phyloP scores from a whole-genome alignment of 2,113 vertebrate genomes.

The Calonectris borealis region DNA sequence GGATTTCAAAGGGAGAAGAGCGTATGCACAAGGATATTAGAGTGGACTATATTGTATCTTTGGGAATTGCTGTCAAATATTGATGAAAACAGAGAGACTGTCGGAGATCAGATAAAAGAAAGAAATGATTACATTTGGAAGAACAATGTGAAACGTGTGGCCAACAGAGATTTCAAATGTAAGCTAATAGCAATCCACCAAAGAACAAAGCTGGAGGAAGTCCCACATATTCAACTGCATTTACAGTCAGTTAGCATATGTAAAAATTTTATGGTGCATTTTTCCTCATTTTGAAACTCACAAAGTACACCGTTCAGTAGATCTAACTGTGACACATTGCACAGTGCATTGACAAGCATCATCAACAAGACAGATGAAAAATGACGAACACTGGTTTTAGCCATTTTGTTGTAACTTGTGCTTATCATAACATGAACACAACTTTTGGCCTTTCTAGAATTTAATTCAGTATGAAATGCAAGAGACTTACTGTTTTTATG shows the following conservation, averaged over 20 bases:
- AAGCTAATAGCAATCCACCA: slow-evolving; percentile 75
- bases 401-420: not conserved
- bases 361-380: not conserved
- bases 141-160: slow-evolving; percentile 73
- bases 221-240: slow-evolving; percentile 61
- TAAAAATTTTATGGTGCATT: slow-evolving; percentile 66
- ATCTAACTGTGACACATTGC: slow-evolving; percentile 45
- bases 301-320: slow-evolving; percentile 50
- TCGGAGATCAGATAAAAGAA: slow-evolving; percentile 82
- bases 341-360: slow-evolving; percentile 8
- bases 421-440: not conserved
- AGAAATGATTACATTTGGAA: slow-evolving; percentile 81
- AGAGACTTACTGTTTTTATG: not conserved
- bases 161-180: slow-evolving; percentile 77
- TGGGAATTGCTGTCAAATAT: slow-evolving; percentile 85
- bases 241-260: slow-evolving; percentile 71
- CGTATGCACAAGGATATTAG: slow-evolving; percentile 76
- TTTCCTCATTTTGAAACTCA: slow-evolving; percentile 62
- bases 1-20: slow-evolving; percentile 80
- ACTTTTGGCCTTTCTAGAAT: not conserved
- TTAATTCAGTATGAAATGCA: not conserved
- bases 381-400: not conserved
- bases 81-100: slow-evolving; percentile 81
- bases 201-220: slow-evolving; percentile 74
- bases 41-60: slow-evolving; percentile 78